Evolutionary conservation across 2,113 vertebrate genomes (phyloP).

Genomic region (Sceloporus tristichus): DNA sequence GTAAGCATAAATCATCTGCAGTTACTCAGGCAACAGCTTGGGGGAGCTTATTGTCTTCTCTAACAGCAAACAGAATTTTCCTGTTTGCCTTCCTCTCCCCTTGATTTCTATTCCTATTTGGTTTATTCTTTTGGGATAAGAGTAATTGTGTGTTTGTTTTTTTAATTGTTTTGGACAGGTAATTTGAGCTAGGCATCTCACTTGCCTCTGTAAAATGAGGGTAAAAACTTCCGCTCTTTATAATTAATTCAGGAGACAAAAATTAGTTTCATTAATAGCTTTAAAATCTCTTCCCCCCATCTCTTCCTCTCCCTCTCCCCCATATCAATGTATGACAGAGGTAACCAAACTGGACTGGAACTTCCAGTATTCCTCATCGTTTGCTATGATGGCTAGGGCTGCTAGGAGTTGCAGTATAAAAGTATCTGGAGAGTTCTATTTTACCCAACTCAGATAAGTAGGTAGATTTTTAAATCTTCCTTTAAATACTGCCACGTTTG

Average conservation of each 20-base stretch:
- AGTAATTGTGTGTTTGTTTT: not conserved
- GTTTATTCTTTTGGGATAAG: not conserved
- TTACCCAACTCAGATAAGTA: too few relatives aligned
- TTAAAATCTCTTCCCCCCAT: not conserved
- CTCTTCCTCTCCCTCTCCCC: too few relatives aligned
- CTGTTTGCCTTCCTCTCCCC: not conserved
- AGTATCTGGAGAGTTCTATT: too few relatives aligned
- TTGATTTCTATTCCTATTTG: too few relatives aligned
- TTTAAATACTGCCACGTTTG: not conserved
- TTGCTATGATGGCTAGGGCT: too few relatives aligned
- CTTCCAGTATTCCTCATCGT: too few relatives aligned
- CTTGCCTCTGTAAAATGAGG: constrained; percentile 24
- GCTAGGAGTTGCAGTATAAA: too few relatives aligned
- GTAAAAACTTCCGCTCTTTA: not conserved
- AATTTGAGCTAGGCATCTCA: not conserved
- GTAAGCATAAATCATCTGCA: constrained; percentile 14
- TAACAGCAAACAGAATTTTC: not conserved
- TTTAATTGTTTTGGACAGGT: not conserved
- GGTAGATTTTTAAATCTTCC: not conserved
- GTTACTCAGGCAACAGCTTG: constrained; percentile 34
- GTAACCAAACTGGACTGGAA: too few relatives aligned
- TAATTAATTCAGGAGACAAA: not conserved
- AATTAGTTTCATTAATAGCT: not conserved
- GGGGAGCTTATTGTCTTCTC: constrained; percentile 39
- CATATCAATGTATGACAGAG: too few relatives aligned